These are phyloP conservation scores for Diacarnus erythraeanus DNA, from an alignment of 37 sponge, comb jelly and placozoan species.

Conservation along the genomic window DNA sequence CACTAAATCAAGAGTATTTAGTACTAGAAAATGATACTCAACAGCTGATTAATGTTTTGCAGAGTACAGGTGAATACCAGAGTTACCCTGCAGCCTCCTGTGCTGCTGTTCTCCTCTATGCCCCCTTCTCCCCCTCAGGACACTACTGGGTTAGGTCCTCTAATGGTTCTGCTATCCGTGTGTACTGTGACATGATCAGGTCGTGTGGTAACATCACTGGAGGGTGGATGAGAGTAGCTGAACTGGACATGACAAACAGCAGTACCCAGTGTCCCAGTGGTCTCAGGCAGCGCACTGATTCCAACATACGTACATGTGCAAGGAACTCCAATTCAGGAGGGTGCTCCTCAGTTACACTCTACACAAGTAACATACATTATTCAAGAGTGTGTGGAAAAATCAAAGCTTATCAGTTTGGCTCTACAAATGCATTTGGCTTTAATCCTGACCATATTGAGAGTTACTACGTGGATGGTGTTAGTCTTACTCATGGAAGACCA, in stretches of 20 bases:
- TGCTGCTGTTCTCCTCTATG: background rate
- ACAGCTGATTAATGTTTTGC: too few relatives aligned
- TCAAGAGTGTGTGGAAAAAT: conserved; percentile 31
- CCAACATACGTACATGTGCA: background rate
- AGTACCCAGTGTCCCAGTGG: conserved; percentile 7
- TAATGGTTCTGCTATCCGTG: background rate
- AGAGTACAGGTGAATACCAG: too few relatives aligned
- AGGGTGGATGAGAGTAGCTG: conserved; percentile 24
- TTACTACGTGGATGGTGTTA: conserved; percentile 6
- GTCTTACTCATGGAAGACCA: conserved; percentile 10
- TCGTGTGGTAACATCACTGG: conserved; percentile 10
- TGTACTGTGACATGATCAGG: conserved; percentile 33
- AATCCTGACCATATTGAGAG: background rate
- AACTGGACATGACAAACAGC: conserved; percentile 26
- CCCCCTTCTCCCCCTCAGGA: conserved; percentile 16
- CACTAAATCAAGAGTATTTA: too few relatives aligned
- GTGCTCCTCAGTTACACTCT: background rate
- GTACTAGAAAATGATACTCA: too few relatives aligned
- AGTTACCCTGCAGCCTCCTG: conserved; percentile 13
- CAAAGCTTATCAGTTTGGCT: conserved; percentile 20
- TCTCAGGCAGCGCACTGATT: background rate
- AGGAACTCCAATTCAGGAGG: too few relatives aligned
- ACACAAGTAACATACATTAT: background rate
- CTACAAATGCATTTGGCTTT: background rate
- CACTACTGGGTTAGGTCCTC: conserved; percentile 11